A percentile compares a stretch with the other conserved stretches of the same genome.
Conservation (phyloP, 2,888 invertebrate genomes). For the Microdon myrmicae region DNA sequence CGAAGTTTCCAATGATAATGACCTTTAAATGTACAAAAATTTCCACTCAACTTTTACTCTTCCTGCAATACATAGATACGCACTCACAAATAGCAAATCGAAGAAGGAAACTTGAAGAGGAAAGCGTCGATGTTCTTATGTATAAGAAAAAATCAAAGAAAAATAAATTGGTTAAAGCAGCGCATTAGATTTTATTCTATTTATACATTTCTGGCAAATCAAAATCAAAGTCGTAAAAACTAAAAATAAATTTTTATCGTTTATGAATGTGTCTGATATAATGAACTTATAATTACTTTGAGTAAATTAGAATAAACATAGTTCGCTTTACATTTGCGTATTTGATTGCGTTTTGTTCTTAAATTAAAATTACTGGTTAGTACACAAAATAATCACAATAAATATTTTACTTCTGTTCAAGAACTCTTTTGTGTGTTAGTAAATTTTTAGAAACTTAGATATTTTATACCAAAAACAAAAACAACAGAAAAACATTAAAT, state of each 20-base stretch:
- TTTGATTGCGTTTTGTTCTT: too few species aligned
- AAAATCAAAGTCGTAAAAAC: conserved; percentile 6
- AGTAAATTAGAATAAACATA: background rate
- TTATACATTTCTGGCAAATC: conserved; percentile 39
- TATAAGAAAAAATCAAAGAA: conserved; percentile 24
- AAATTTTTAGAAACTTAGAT: conserved; percentile 17
- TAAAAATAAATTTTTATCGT: background rate
- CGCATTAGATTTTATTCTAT: conserved; percentile 26
- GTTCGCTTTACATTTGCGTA: too few species aligned
- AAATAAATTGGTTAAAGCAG: conserved; percentile 28
- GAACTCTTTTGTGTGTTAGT: conserved; percentile 11
- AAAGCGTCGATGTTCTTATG: too few species aligned
- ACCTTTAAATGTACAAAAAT: too few species aligned
- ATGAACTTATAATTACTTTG: background rate
- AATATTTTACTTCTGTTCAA: too few species aligned
- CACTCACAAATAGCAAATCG: too few species aligned
- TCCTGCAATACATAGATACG: too few species aligned
- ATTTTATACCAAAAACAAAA: conserved; percentile 15
- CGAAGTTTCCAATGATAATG: too few species aligned
- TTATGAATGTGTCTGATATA: conserved; percentile 25
- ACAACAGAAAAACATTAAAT: conserved; percentile 12
- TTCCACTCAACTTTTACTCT: too few species aligned
- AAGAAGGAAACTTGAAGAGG: too few species aligned
- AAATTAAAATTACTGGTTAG: conserved; percentile 25
- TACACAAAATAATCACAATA: conserved; percentile 44